Percentiles rank a stretch among this genome's conserved stretches.
These are phyloP conservation scores for Caenorhabditis uteleia DNA, from an alignment of 2,888 invertebrate species.

Conservation along the genomic window DNA sequence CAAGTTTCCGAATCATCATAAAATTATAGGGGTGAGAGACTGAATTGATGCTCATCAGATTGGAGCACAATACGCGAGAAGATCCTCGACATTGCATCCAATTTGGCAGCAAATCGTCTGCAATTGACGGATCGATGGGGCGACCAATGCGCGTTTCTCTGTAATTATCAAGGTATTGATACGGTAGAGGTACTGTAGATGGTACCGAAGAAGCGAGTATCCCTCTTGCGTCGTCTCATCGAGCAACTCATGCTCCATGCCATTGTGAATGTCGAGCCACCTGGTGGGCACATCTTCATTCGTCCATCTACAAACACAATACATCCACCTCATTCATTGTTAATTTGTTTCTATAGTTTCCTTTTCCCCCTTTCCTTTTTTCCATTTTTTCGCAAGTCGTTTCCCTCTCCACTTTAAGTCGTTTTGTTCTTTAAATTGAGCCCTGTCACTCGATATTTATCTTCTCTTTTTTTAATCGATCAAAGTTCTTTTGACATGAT, in stretches of 20 bases:
- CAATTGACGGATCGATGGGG: conserved; percentile 58
- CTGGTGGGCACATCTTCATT: conserved; percentile 58
- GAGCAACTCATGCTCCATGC: conserved; percentile 59
- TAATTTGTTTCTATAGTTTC: neutral
- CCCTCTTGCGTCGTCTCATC: conserved; percentile 52
- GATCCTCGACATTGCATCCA: conserved; percentile 62
- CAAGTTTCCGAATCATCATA: no score
- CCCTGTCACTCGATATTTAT: no score
- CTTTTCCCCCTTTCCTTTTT: neutral
- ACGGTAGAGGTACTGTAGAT: neutral
- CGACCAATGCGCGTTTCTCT: conserved; percentile 47
- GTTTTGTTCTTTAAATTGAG: no score
- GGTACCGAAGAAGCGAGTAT: neutral
- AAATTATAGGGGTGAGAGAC: no score
- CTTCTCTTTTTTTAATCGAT: no score
- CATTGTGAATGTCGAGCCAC: conserved; percentile 59
- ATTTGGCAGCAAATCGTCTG: conserved; percentile 58
- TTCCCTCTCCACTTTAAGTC: neutral
- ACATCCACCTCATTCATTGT: no score
- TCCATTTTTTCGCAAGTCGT: neutral
- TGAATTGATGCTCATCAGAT: no score
- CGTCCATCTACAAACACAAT: conserved; percentile 42
- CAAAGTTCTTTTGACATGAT: no score
- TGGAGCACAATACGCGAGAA: conserved; percentile 61
- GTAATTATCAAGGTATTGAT: conserved; percentile 1